Conservation (phyloP, 2,797 vertebrate species). For the Epinephelus awoara region DNA sequence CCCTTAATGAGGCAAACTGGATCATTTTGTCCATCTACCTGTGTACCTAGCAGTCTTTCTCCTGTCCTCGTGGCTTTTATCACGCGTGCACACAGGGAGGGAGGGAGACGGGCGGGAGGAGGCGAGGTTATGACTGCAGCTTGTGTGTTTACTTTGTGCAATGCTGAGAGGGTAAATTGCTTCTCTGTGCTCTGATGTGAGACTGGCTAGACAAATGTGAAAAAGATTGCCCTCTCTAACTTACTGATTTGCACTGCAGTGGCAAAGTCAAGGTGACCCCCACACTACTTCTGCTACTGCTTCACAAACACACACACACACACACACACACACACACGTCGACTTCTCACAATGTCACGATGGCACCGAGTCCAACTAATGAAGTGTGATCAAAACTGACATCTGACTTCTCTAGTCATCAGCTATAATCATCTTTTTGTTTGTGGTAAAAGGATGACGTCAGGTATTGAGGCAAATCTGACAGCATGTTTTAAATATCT, state of each 20-base stretch:
- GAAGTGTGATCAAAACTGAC: constrained; percentile 22
- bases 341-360: constrained; percentile 2
- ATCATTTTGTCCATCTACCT: constrained; percentile 81
- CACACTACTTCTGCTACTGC: constrained; percentile 42
- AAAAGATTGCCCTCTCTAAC: constrained; percentile 71
- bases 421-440: neutral
- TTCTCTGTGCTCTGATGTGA: constrained; percentile 70
- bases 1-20: constrained; percentile 80
- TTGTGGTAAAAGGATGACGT: neutral
- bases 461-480: neutral
- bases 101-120: neutral
- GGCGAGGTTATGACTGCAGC: constrained; percentile 58
- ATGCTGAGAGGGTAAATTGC: constrained; percentile 72
- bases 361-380: constrained; percentile 8
- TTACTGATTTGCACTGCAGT: constrained; percentile 60
- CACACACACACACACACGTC: neutral
- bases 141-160: constrained; percentile 73
- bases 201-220: constrained; percentile 71
- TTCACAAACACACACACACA: constrained; percentile 7
- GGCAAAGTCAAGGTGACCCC: constrained; percentile 75
- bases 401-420: constrained; percentile 1
- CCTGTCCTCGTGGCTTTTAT: constrained; percentile 47
- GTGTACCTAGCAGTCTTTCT: constrained; percentile 55
- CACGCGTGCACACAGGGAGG: constrained; percentile 31
- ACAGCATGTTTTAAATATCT: constrained; percentile 7